Percentiles rank a stretch among this genome's conserved stretches.
Evolutionary conservation across 2,113 vertebrate genomes (phyloP).

Genomic region (Genyomyrus donnyi): DNA sequence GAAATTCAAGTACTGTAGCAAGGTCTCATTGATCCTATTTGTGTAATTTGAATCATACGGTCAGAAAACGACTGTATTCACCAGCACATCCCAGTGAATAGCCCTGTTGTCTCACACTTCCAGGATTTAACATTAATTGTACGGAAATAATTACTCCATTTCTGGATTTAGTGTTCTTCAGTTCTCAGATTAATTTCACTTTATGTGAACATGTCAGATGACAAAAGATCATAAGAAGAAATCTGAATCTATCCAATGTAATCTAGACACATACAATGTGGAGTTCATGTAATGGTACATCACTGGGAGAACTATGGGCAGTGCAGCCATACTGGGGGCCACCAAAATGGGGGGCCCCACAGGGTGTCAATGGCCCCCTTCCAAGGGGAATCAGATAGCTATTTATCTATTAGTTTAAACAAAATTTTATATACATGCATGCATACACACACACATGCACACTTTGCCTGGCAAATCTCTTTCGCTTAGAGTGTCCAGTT

Average conservation of each 20-base stretch:
- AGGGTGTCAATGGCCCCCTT: not conserved
- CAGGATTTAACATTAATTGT: not conserved
- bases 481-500: not conserved
- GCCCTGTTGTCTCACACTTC: not conserved
- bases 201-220: not conserved
- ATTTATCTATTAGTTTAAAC: not conserved
- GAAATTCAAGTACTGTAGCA: not conserved
- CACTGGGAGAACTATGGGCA: not conserved
- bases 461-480: not conserved
- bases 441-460: not conserved
- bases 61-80: not conserved
- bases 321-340: not conserved
- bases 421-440: not conserved
- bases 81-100: not conserved
- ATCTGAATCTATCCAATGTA: not conserved
- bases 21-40: not conserved
- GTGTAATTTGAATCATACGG: not conserved
- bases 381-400: not conserved
- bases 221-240: not conserved
- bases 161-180: not conserved
- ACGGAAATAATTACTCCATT: not conserved
- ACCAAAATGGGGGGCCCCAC: not conserved
- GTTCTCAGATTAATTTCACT: not conserved
- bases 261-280: not conserved
- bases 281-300: not conserved